Evolutionary conservation across 2,888 invertebrate species (phyloP).

Genomic region (Eupithecia dodoneata): DNA sequence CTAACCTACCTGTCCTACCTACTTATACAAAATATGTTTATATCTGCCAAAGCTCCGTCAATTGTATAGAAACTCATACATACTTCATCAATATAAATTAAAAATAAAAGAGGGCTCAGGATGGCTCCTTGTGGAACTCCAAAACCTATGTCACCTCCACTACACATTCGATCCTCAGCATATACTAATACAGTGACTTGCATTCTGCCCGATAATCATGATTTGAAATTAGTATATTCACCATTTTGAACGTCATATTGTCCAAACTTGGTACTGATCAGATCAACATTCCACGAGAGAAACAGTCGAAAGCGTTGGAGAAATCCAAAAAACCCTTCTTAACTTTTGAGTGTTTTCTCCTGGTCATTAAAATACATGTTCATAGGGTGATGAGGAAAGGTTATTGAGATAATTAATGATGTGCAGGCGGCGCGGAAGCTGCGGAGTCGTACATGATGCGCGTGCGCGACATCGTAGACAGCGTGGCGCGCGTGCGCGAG

Average conservation of each 20-base stretch:
- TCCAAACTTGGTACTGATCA: not conserved
- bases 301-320: not conserved
- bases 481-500: conserved; percentile 85
- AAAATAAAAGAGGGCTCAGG: not conserved
- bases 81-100: not conserved
- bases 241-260: not conserved
- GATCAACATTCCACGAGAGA: not conserved
- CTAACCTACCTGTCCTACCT: too few species aligned
- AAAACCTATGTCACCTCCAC: not conserved
- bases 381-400: not conserved
- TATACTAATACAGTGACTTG: not conserved
- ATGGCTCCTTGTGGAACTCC: not conserved
- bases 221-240: not conserved
- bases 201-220: not conserved
- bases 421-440: not conserved
- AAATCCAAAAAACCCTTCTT: not conserved
- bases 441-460: conserved; percentile 69
- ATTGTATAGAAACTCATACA: too few species aligned
- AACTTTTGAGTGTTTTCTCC: not conserved
- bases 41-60: too few species aligned
- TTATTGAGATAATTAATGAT: not conserved
- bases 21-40: too few species aligned
- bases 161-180: not conserved
- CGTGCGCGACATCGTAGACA: conserved; percentile 86
- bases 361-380: not conserved